Base-by-base conservation (phyloP, 2,797 vertebrate genomes). In the Rhinogobio ventralis region DNA sequence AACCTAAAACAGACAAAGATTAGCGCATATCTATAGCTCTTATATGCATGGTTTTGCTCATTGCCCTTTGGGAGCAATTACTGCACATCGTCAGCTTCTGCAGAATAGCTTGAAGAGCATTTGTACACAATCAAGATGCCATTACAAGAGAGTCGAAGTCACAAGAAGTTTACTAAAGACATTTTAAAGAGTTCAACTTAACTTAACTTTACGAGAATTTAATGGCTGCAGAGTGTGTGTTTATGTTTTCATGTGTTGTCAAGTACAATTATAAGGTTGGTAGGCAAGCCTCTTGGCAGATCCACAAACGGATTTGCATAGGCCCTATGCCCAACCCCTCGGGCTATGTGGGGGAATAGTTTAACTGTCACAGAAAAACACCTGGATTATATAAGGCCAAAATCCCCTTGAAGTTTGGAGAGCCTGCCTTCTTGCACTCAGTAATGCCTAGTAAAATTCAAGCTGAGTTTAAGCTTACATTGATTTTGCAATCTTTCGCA, bases 351-450 rank as follows among this genome's bases (percentile, higher is more conserved):
- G 87, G 88, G 86, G 90, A 93, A 91, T 90, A 88, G 90, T 95
- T 89, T 92, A 96, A 96, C 95, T 92, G 95, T 92, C 94, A 94
- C 84, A 92, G 93, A 94, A 95, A 95, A 95, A 95, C 95, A 95
- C 95, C 95, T 95, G 95, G 92, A 94, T 94, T 93, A 95, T 91
- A 92, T 93, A 92, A 94, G 86, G 86, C 86, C 66, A 93, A 92
- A 93, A 90, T 85, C 88, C 91, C 92, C 90, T 78, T 82, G 57
- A 46, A 89, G 77, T 81, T 82, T 64, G 67, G 23, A 76, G 53
- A 71, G 77, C 19, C 53, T 57, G 60, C 17, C 25, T 86, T 72
- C 80, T 4, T 69, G 36, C 72, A 42, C 10, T 28, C 28, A 17
- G 20, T 64, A 74, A 64, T 57, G 46, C 14, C 7, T 10, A 20